Base-by-base conservation (phyloP, 2,113 vertebrate species). In the Labrus mixtus region DNA sequence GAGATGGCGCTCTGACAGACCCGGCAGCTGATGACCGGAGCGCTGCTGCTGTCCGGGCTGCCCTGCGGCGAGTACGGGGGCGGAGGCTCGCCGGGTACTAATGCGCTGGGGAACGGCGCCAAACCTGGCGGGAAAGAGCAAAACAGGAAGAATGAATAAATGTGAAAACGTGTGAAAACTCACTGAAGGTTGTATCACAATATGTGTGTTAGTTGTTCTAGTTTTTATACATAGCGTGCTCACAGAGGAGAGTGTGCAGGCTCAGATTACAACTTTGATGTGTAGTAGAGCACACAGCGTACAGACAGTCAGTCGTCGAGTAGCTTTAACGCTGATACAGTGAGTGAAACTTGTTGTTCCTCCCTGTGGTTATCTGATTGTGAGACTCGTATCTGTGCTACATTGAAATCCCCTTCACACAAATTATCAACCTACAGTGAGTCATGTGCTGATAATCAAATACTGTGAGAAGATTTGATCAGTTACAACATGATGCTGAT, bases 1-100 rank as follows among this genome's bases (percentile, higher is more conserved):
- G 87, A 90, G 46, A 95, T 93, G 82, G 90, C 58, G 46, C 82
- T 89, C 89, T 94, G 94, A 66, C 94, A 95, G 19, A 94, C 94
- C 1, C 94, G 81, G 74, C 94, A 95, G 87, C 87, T 90, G 90
- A 94, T 92, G 81, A 93, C 60, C 0, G 87, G 76, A 6, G 83
- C 87, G 50, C 84, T 90, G 89, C 84, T 46, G 68, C 89, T 91
- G 73, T 91, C 93, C 0, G 91, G 90, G 79, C 91, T 93, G 66
- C 83, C 87, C 81, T 90, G 89, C 0, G 91, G 88, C 1, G 91
- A 92, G 73, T 90, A 91, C 0, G 91, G 90, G 0, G 88, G 91
- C 0, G 91, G 89, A 13, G 89, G 76, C 15, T 91, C 93, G 0
- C 61, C 78, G 0, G 79, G 76, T 0, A 54, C 75, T 50, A 79